phyloP scores from a whole-genome alignment of 2,888 invertebrate species.

The Drosophila greeni region DNA sequence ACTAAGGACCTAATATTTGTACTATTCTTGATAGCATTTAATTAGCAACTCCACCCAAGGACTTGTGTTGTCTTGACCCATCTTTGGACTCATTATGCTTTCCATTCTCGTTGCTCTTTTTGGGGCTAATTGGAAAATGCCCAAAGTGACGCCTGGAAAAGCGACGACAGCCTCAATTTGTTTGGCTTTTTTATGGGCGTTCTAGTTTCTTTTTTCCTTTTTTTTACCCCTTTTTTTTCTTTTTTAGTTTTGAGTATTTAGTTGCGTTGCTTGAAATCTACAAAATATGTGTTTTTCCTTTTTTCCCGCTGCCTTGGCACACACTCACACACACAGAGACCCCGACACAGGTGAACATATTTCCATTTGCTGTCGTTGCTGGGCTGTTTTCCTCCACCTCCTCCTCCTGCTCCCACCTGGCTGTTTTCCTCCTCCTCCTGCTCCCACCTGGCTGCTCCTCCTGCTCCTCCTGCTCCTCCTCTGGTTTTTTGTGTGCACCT shows the following conservation, averaged over 20 bases:
- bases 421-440: not conserved
- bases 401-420: not conserved
- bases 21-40: not conserved
- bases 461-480: not conserved
- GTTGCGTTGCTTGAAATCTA: conserved; percentile 13
- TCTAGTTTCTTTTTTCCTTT: conserved; percentile 47
- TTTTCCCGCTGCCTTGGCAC: conserved; percentile 8
- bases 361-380: conserved; percentile 45
- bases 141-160: conserved; percentile 10
- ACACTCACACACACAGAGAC: not conserved
- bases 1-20: no score
- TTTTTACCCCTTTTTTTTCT: conserved; percentile 3
- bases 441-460: not conserved
- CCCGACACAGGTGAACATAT: conserved; percentile 46
- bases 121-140: conserved; percentile 34
- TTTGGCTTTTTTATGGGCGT: conserved; percentile 61
- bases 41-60: not conserved
- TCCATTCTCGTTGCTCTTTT: not conserved
- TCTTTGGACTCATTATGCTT: not conserved
- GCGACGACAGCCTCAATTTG: conserved; percentile 46
- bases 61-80: not conserved
- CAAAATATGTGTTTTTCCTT: conserved; percentile 9
- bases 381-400: not conserved
- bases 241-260: conserved; percentile 43
- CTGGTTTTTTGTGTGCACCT: conserved; percentile 1